Conservation (phyloP, 2,113 vertebrate species). For the Podocnemis expansa region DNA sequence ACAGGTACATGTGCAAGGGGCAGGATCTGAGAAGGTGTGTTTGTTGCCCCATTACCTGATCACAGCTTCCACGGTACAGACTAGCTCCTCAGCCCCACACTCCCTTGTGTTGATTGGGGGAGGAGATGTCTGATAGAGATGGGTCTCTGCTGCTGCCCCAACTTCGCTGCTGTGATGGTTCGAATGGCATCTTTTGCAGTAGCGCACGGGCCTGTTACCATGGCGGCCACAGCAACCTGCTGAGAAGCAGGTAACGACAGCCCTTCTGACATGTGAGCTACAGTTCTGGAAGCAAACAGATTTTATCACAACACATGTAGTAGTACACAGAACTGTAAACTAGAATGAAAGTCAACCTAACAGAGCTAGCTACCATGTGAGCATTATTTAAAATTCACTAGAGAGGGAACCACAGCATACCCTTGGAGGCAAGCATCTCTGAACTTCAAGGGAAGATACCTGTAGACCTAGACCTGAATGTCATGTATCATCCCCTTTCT, state of each 20-base stretch:
- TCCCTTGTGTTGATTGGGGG: constrained; percentile 98
- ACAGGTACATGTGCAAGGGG: rapidly evolving
- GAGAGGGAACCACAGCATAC: neutral
- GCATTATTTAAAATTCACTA: neutral
- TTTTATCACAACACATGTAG: neutral
- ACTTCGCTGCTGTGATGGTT: constrained; percentile 97
- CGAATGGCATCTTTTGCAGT: constrained; percentile 97
- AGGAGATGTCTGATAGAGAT: constrained; percentile 98
- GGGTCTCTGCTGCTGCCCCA: constrained; percentile 89
- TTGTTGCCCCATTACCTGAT: constrained; percentile 84
- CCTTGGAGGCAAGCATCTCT: neutral
- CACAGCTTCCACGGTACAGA: constrained; percentile 96
- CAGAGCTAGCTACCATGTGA: neutral
- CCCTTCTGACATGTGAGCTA: constrained; percentile 96
- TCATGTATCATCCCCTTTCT: neutral
- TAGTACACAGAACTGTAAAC: neutral
- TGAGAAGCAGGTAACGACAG: constrained; percentile 98
- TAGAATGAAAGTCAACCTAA: neutral
- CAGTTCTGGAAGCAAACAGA: constrained; percentile 86
- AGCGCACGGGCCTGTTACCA: constrained; percentile 96
- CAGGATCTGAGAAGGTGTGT: rapidly evolving
- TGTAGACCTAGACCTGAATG: neutral
- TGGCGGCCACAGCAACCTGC: constrained; percentile 97
- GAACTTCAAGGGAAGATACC: neutral
- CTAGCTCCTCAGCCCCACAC: constrained; percentile 96